Evolutionary conservation across 2,113 vertebrate genomes (phyloP), one percentile per base, ranked within the genome.

Genomic region (Aix galericulata): DNA sequence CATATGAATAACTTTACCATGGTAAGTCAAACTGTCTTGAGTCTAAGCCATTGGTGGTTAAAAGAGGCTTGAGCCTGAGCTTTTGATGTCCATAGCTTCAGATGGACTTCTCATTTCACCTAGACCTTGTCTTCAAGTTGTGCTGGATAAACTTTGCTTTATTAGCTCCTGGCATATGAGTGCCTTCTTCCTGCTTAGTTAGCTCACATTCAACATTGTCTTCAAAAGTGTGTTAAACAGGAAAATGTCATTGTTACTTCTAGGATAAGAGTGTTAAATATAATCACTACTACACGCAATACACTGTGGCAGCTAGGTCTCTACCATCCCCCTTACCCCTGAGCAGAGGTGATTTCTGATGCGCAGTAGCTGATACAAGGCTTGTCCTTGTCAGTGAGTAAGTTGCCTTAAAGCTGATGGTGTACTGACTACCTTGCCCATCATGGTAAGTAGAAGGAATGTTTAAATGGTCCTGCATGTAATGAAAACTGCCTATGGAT

Each of bases 371-470:
- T 21, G 14, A 26, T 68, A 36, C 9, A 68, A 76, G 21, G 29
- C 10, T 59, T 17, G 6, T 63, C 26, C 46, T 91, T 68, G 36
- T 26, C 56, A 29, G 6, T 62, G 48, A 68, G 17, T 21, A 86
- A 74, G 69, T 18, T 59, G 17, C 11, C n/a, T 55, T 76, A 38
- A 63, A 68, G 12, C 32, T 11, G 15, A 5, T 48, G 76, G 23
- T 80, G 3, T 76, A 36, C 13, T 48, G 27, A 22, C 26, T 59
- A 17, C 25, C 7, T 68, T 46, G 36, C 21, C 36, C 55, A 50
- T 73, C 53, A 72, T 0, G 0, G 12, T 46, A n/a, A 79, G 31
- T 7, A 71, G 36, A 50, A 90, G 32, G 7, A 29, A 68, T 9
- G 42, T 15, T 38, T 25, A 68, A 90, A 48, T 58, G 56, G 13